These are phyloP conservation scores for Carapus acus DNA, from an alignment of 2,797 vertebrate genomes.

Conservation along the genomic window DNA sequence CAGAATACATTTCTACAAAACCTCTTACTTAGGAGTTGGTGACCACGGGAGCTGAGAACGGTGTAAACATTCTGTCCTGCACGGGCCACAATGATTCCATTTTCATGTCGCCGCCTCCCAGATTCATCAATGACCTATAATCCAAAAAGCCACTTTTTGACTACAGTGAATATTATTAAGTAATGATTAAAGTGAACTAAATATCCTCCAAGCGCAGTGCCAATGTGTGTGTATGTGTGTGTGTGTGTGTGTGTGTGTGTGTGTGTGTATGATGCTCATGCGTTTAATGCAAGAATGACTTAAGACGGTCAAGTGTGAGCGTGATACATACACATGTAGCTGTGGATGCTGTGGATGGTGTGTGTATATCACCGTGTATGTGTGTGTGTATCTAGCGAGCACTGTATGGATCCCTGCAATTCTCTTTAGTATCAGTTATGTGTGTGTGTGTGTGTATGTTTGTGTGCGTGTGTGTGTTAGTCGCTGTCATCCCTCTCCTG, in stretches of 20 bases:
- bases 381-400: conserved; percentile 15
- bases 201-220: conserved; percentile 6
- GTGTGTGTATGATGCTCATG: conserved; percentile 1
- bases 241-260: conserved; percentile 24
- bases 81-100: conserved; percentile 24
- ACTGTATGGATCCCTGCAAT: conserved; percentile 1
- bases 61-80: conserved; percentile 7
- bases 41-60: neutral
- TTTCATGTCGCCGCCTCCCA: conserved; percentile 3
- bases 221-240: conserved; percentile 8
- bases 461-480: conserved; percentile 47
- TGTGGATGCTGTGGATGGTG: conserved; percentile 6
- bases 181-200: neutral
- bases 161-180: too few relatives aligned
- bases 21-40: too few relatives aligned
- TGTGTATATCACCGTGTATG: conserved; percentile 31
- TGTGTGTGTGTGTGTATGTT: conserved; percentile 9
- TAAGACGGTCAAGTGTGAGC: conserved; percentile 23
- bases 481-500: conserved; percentile 75
- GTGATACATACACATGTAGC: conserved; percentile 21
- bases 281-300: conserved; percentile 20
- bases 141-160: too few relatives aligned
- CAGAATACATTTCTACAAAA: too few relatives aligned
- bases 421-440: neutral
- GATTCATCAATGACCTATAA: conserved; percentile 6